phyloP scores from a whole-genome alignment of 92 coral and sea anemone species.

The Parazoanthus atlanticus region DNA sequence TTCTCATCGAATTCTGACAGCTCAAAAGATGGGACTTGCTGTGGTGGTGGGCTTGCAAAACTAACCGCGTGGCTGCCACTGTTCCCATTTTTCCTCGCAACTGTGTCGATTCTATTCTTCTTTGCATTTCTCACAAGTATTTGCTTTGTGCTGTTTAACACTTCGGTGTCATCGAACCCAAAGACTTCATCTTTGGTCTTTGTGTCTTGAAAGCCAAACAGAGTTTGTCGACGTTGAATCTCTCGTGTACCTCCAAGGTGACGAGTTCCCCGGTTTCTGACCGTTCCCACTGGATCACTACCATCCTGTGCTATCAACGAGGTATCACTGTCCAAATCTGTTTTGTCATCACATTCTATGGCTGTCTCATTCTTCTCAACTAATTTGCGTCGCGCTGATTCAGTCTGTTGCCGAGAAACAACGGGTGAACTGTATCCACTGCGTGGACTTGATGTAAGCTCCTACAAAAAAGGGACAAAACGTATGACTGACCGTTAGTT shows the following conservation, averaged over 20 bases:
- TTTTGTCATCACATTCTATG: background rate
- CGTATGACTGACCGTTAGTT: background rate
- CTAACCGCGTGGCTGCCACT: background rate
- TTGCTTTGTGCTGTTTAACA: slow-evolving; percentile 8
- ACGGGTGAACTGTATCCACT: slow-evolving; percentile 31
- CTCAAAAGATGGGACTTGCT: slow-evolving; percentile 31
- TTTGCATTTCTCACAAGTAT: slow-evolving; percentile 9
- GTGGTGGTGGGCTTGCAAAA: background rate
- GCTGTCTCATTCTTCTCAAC: background rate
- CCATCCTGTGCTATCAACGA: slow-evolving; percentile 8
- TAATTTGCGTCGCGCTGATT: background rate
- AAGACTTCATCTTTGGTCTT: background rate
- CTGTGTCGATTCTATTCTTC: slow-evolving; percentile 6
- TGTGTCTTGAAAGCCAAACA: background rate
- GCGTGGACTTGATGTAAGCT: slow-evolving; percentile 22
- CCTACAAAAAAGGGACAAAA: slow-evolving; percentile 4
- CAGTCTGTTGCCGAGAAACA: background rate
- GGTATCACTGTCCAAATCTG: background rate
- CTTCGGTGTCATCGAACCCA: slow-evolving; percentile 5
- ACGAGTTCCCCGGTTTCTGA: background rate
- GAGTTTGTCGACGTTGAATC: background rate
- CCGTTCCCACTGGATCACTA: background rate
- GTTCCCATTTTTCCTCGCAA: background rate
- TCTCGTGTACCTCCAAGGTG: background rate
- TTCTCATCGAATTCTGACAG: slow-evolving; percentile 24